Evolutionary conservation across 2,113 vertebrate genomes (phyloP), one percentile per base, ranked within the genome.

Genomic region (Mungos mungo): DNA sequence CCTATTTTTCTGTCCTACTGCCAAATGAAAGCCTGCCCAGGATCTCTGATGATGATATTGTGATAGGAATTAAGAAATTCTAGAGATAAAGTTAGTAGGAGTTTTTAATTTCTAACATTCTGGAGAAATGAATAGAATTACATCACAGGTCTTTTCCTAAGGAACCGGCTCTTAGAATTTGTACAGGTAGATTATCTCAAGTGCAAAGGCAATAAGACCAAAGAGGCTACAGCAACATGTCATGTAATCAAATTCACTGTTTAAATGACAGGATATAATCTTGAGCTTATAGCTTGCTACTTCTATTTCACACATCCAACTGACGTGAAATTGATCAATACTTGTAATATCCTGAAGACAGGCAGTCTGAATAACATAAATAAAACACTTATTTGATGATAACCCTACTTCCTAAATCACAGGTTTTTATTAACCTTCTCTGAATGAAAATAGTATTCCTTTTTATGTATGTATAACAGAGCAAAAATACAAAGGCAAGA

Each of bases 361-460:
- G 52, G 38, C 50, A 71, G 15, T 76, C 85, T 97, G 81, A 96
- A 77, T 45, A 94, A 77, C 82, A 96, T 93, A 96, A 96, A 97
- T 91, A 97, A 94, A 88, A 83, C 27, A 4, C 33, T 92, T 96
- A 92, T 97, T 94, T 81, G 82, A 96, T 68, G 92, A 72, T 90
- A 88, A 93, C 66, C 33, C 97, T 95, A 68, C 97, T 97, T 97
- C n/a, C 93, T 94, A 98, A 98, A 93, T 95, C 47, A 95, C 63
- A 76, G 87, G 74, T 60, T 96, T 97, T 96, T 95, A 96, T 97
- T 97, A 84, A 84, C 21, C 66, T 93, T 94, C 84, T 97, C 95
- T 92, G 95, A 97, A 92, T 76, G 84, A 97, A 97, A 95, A 88
- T 65, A 96, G 71, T 79, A 95, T 95, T 54, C 66, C 3, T 47